Evolutionary conservation across 1,140 invertebrate species (phyloP).

Genomic region (Atta cephalotes): DNA sequence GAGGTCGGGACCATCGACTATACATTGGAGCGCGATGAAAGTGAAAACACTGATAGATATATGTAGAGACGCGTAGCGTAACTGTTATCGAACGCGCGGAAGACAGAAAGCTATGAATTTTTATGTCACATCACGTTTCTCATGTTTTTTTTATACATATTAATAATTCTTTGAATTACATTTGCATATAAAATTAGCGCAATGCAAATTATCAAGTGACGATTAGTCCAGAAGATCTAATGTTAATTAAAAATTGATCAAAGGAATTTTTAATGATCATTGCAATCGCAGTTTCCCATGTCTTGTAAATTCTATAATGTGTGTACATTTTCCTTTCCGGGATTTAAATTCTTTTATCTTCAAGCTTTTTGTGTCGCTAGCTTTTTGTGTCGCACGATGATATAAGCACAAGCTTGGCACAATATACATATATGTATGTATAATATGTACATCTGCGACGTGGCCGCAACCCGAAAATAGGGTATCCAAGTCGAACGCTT

Average conservation of each 20-base stretch:
- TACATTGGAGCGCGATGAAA: slow-evolving; percentile 49
- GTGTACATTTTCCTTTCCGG: not conserved
- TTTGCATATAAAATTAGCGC: not conserved
- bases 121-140: not conserved
- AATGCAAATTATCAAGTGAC: not conserved
- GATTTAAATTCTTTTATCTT: not conserved
- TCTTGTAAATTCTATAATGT: not conserved
- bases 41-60: slow-evolving; percentile 36
- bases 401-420: not conserved
- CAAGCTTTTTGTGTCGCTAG: no score
- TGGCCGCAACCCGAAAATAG: slow-evolving; percentile 40
- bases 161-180: not conserved
- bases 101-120: not conserved
- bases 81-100: not conserved
- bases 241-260: not conserved
- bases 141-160: not conserved
- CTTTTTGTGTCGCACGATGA: no score
- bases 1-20: slow-evolving; percentile 79
- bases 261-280: not conserved
- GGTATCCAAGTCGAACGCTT: slow-evolving; percentile 63
- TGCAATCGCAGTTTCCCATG: not conserved
- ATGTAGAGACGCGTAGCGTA: not conserved
- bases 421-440: not conserved
- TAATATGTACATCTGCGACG: not conserved
- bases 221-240: not conserved